Percentiles rank a stretch among this genome's conserved stretches.
These are phyloP conservation scores for Chrysoperla carnea DNA, from an alignment of 1,140 invertebrate species.

Conservation along the genomic window DNA sequence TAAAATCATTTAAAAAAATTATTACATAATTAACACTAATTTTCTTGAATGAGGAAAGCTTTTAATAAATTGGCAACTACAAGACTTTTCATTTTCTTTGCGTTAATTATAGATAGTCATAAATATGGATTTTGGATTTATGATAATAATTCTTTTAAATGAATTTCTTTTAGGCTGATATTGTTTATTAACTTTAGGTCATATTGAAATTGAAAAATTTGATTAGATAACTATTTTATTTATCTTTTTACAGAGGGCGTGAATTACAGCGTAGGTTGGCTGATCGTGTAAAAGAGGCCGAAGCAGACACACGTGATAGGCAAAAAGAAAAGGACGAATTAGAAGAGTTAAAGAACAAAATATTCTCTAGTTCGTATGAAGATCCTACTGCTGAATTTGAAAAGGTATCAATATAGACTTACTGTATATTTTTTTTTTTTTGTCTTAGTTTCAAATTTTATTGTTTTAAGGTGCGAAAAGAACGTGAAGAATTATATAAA, in stretches of 20 bases:
- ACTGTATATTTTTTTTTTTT: slow-evolving; percentile 1
- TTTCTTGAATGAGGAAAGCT: no score
- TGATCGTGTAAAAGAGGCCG: slow-evolving; percentile 82
- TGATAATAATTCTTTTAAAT: no score
- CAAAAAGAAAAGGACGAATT: slow-evolving; percentile 83
- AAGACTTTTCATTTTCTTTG: no score
- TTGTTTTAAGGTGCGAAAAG: slow-evolving; percentile 38
- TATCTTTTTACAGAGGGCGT: slow-evolving; percentile 43
- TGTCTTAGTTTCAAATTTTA: slow-evolving; percentile 5
- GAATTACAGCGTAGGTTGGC: slow-evolving; percentile 74
- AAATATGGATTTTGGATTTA: no score
- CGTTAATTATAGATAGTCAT: no score
- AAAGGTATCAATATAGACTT: slow-evolving; percentile 27
- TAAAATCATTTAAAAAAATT: no score
- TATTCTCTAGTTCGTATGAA: slow-evolving; percentile 61
- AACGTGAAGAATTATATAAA: slow-evolving; percentile 67
- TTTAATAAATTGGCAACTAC: no score
- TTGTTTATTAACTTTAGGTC: no score
- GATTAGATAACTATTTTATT: neutral
- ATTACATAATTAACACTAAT: no score
- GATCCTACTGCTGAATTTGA: slow-evolving; percentile 74
- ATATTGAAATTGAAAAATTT: no score
- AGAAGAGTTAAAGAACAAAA: slow-evolving; percentile 68
- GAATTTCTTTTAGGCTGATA: no score
- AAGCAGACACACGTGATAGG: slow-evolving; percentile 75